phyloP scores from a whole-genome alignment of 2,888 invertebrate species.

The Unio delphinus region DNA sequence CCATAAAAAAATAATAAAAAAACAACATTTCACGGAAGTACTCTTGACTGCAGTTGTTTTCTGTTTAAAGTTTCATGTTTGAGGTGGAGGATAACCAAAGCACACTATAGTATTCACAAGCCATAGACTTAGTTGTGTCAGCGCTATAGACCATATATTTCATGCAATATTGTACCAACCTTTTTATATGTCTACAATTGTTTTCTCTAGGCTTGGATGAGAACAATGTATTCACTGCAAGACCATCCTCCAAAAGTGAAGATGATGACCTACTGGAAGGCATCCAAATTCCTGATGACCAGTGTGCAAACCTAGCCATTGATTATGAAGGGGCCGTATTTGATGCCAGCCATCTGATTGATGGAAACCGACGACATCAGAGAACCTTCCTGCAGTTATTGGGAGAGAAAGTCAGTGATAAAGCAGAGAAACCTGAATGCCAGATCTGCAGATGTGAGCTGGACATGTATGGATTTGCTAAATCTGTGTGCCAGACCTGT shows the following conservation, averaged over 20 bases:
- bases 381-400: constrained; percentile 69
- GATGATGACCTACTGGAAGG: constrained; percentile 78
- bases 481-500: constrained; percentile 66
- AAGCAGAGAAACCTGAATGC: constrained; percentile 68
- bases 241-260: constrained; percentile 79
- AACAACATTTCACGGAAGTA: too few species aligned
- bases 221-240: constrained; percentile 84
- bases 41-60: too few species aligned
- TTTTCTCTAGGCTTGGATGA: constrained; percentile 21
- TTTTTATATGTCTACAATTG: too few species aligned
- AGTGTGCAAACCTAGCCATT: constrained; percentile 80
- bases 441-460: constrained; percentile 72
- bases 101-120: too few species aligned
- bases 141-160: too few species aligned
- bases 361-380: constrained; percentile 42
- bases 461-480: constrained; percentile 70
- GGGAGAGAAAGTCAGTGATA: constrained; percentile 62
- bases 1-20: too few species aligned
- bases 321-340: constrained; percentile 80
- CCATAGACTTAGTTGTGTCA: too few species aligned
- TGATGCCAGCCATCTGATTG: constrained; percentile 73
- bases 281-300: constrained; percentile 60
- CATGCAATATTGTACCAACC: too few species aligned
- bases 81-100: too few species aligned
- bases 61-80: too few species aligned